Conservation (phyloP, 1,140 invertebrate species). For the Aphelenchoides avenae region DNA sequence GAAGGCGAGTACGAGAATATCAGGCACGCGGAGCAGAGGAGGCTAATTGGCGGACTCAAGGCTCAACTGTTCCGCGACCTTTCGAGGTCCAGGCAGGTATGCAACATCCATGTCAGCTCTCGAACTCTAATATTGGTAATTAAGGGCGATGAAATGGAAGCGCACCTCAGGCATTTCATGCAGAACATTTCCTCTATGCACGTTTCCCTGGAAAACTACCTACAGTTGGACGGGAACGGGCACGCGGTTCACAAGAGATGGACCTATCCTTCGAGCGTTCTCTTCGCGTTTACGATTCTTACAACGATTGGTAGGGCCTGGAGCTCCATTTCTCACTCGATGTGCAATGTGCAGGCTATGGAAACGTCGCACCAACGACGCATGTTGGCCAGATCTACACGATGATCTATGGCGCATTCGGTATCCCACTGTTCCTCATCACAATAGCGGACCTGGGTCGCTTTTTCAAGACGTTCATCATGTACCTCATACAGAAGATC, state of each 20-base stretch:
- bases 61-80: slow-evolving; percentile 6
- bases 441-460: slow-evolving; percentile 54
- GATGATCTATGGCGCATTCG: slow-evolving; percentile 53
- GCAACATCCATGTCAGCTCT: too few relatives aligned
- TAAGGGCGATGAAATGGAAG: too few relatives aligned
- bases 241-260: slow-evolving; percentile 37
- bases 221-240: slow-evolving; percentile 33
- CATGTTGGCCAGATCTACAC: slow-evolving; percentile 48
- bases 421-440: slow-evolving; percentile 53
- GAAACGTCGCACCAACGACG: slow-evolving; percentile 51
- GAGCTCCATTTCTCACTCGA: not conserved
- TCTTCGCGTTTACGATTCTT: slow-evolving; percentile 53
- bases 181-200: slow-evolving; percentile 42
- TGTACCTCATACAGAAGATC: slow-evolving; percentile 43
- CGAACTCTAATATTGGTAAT: too few relatives aligned
- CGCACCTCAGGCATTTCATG: slow-evolving; percentile 33
- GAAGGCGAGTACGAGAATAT: slow-evolving; percentile 43
- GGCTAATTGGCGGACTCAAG: slow-evolving; percentile 16
- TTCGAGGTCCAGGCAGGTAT: too few relatives aligned
- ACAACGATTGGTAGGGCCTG: slow-evolving; percentile 50
- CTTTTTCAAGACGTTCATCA: slow-evolving; percentile 57
- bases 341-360: slow-evolving; percentile 35
- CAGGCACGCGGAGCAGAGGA: slow-evolving; percentile 36
- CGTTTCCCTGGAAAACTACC: slow-evolving; percentile 47
- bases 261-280: slow-evolving; percentile 46